Evolutionary conservation across 2,113 vertebrate species (phyloP).

Genomic region (Cisticola juncidis): DNA sequence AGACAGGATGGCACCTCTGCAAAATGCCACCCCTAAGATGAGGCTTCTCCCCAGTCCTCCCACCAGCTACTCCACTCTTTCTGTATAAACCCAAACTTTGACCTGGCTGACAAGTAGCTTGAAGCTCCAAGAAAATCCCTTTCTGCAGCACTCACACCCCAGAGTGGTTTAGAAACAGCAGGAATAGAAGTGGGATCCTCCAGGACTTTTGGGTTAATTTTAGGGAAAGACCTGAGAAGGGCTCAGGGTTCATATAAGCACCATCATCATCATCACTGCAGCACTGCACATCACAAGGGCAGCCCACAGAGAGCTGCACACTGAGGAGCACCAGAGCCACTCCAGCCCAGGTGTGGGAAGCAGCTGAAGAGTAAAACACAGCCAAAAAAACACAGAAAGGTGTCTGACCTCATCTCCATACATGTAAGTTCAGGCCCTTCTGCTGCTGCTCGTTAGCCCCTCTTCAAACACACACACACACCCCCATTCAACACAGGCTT

Average conservation of each 20-base stretch:
- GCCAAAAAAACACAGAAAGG: not conserved
- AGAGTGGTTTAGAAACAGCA: not conserved
- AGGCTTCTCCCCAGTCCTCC: not conserved
- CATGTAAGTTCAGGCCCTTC: not conserved
- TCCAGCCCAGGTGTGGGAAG: not conserved
- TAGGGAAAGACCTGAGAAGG: not conserved
- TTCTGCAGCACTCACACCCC: not conserved
- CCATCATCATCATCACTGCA: not conserved
- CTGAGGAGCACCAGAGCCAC: not conserved
- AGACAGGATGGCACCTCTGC: not conserved
- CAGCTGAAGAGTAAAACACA: not conserved
- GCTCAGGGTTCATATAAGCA: not conserved
- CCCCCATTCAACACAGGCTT: not conserved
- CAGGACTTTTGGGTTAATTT: not conserved
- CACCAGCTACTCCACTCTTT: not conserved
- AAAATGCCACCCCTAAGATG: not conserved
- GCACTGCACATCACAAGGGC: not conserved
- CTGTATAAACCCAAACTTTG: not conserved
- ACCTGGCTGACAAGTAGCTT: accelerated
- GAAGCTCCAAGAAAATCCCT: not conserved
- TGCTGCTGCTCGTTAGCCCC: not conserved
- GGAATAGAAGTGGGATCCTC: not conserved
- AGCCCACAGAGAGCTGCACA: accelerated
- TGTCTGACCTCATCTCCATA: not conserved
- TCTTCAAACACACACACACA: not conserved